Evolutionary conservation across 2,113 vertebrate species (phyloP), one percentile per base, ranked within the genome.

Genomic region (Channa maculata): DNA sequence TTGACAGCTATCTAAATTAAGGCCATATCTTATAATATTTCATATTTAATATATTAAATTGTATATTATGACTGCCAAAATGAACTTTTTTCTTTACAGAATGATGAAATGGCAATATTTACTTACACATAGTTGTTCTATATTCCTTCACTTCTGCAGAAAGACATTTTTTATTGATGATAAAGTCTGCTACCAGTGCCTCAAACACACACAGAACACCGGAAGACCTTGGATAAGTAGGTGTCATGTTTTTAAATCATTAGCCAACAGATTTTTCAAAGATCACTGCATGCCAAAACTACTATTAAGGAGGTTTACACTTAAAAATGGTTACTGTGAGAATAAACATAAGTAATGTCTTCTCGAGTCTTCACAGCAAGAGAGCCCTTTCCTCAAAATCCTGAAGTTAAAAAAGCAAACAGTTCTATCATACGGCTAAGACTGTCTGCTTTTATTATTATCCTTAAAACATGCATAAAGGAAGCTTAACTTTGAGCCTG

Each of bases 261-360:
- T 73, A 72, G 53, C 66, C 61, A 72, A 54, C 2, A 71, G 68
- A 81, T 63, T 82, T 70, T 39, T 64, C 14, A 80, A 73, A 85
- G 71, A 74, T n/a, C n/a, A 69, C 65, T 68, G 65, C 50, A 63
- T 69, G 67, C 70, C 65, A 51, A 76, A 74, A 69, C 54, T 57
- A 63, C 68, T 50, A 65, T 71, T 80, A 82, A 75, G 37, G 48
- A 71, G 49, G 86, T 88, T 87, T 83, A 87, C 63, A 85, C 78
- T 89, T 84, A 70, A 65, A 82, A 88, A 88, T 62, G 37, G 72
- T 83, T 79, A 83, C 55, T 59, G 46, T 69, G 66, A 66, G 41
- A 58, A 67, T 44, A 78, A 81, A 83, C 79, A 88, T 71, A 80
- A 78, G 75, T 69, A 63, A 74, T 68, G 79, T 64, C 51, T 62